Base-by-base conservation (phyloP, 1,140 invertebrate genomes). In the Orussus abietinus region DNA sequence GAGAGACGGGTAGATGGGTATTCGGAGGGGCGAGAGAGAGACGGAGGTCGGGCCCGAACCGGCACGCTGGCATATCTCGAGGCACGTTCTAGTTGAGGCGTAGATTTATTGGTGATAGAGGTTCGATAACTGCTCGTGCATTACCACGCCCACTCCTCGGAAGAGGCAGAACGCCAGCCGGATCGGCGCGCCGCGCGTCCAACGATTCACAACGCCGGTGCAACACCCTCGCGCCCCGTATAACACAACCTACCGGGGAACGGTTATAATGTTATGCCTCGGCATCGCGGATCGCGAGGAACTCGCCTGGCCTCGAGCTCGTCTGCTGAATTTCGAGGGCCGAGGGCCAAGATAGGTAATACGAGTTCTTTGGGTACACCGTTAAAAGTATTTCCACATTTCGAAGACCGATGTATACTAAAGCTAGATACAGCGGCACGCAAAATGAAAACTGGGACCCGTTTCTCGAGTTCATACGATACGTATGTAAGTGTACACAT, bases 61-160 rank as follows among this genome's bases (percentile, higher is more conserved):
- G 36, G 46, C 42, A 38, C 26, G 26, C 26, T 38, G 36, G 30
- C 43, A 57, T 56, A 61, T 61, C 63, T 57, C 52, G 41, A 47
- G 59, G 58, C 59, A 47, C 58, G 58, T 63, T 64, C 63, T 69
- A 67, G 64, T 69, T 69, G 64, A 63, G 62, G 47, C 51, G 47
- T 55, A 62, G 62, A 67, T 69, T 69, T 69, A 69, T 69, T 62
- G 62, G 54, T 55, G 58, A 63, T 64, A 64, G 53, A 42, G 49
- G 50, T 55, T 59, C 55, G 66, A 69, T 67, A 69, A 64, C 55
- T 49, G 53, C 52, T 56, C 64, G 59, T 66, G 58, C 59, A 66
- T 58, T 59, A 64, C 63, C 59, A 61, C 66, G 63, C 64, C 64
- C 57, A 66, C 49, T 45, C 40, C 31, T 26, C 31, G 33, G 49